A percentile compares a stretch with the other conserved stretches of the same genome.
These are phyloP conservation scores for Ophion ventricosus DNA, from an alignment of 2,888 invertebrate genomes.

Conservation along the genomic window DNA sequence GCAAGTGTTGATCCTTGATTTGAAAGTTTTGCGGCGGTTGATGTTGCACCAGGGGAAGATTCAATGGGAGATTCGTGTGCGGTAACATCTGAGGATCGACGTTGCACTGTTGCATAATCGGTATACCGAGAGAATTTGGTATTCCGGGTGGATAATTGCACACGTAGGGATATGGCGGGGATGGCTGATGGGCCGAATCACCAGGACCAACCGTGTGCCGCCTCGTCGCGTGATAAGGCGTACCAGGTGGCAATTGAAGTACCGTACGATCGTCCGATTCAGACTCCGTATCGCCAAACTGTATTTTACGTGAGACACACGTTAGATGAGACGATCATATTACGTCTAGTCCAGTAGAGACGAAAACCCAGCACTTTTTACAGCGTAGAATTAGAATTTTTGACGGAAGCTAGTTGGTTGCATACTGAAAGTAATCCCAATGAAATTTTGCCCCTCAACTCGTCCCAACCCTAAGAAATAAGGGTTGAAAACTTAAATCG, in stretches of 20 bases:
- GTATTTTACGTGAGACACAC: conserved; percentile 35
- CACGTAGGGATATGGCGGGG: conserved; percentile 78
- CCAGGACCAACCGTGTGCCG: conserved; percentile 97
- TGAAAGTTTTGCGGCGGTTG: conserved; percentile 93
- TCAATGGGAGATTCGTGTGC: conserved; percentile 92
- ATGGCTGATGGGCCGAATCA: conserved; percentile 91
- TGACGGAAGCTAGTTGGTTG: no score
- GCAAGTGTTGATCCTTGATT: conserved; percentile 95
- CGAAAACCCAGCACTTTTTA: no score
- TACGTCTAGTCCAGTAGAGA: no score
- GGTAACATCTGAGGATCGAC: conserved; percentile 87
- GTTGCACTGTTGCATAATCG: conserved; percentile 78
- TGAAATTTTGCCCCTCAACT: no score
- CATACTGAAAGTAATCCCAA: no score
- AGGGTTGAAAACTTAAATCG: no score
- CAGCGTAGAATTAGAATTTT: no score
- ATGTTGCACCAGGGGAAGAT: conserved; percentile 92
- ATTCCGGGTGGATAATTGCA: conserved; percentile 79
- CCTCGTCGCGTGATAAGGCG: conserved; percentile 87
- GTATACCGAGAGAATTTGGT: conserved; percentile 75
- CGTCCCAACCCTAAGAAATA: no score
- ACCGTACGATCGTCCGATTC: conserved; percentile 81
- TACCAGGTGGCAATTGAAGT: conserved; percentile 79
- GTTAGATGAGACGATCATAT: conserved; percentile 22
- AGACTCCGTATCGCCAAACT: conserved; percentile 84